A percentile compares a stretch with the other conserved stretches of the same genome.
Evolutionary conservation across 2,797 vertebrate species (phyloP).

Genomic region (Phataginus tetradactyla): DNA sequence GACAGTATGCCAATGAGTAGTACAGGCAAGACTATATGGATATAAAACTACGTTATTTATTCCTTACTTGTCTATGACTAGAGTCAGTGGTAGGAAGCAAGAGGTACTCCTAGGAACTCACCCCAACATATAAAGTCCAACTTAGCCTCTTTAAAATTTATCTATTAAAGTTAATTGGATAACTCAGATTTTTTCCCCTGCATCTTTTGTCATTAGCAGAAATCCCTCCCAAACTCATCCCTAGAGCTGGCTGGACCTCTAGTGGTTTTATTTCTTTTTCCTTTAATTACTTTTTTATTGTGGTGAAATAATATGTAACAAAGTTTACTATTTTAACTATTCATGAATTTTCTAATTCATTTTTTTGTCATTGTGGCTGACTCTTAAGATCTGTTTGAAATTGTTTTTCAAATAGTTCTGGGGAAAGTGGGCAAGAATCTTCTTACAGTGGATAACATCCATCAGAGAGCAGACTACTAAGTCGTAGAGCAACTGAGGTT

Average conservation of each 20-base stretch:
- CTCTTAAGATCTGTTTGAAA: background rate
- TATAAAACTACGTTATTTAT: background rate
- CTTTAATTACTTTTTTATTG: background rate
- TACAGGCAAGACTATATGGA: background rate
- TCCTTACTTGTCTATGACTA: background rate
- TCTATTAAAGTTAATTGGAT: background rate
- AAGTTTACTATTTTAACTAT: background rate
- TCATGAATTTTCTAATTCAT: background rate
- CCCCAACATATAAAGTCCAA: background rate
- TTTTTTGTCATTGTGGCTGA: background rate
- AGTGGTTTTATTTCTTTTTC: background rate
- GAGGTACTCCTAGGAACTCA: background rate
- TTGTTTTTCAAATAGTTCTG: background rate
- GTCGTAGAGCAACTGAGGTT: background rate
- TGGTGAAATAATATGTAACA: background rate
- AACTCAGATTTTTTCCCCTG: conserved; percentile 12
- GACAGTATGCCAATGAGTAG: conserved; percentile 3
- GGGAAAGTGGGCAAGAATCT: background rate
- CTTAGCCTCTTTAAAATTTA: background rate
- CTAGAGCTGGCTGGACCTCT: background rate
- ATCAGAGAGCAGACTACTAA: background rate
- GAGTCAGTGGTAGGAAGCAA: background rate
- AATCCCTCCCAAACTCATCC: background rate
- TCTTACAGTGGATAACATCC: background rate
- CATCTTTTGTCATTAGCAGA: background rate